A percentile compares a stretch with the other conserved stretches of the same genome.
Evolutionary conservation across 2,797 vertebrate species (phyloP).

Genomic region (Alca torda): DNA sequence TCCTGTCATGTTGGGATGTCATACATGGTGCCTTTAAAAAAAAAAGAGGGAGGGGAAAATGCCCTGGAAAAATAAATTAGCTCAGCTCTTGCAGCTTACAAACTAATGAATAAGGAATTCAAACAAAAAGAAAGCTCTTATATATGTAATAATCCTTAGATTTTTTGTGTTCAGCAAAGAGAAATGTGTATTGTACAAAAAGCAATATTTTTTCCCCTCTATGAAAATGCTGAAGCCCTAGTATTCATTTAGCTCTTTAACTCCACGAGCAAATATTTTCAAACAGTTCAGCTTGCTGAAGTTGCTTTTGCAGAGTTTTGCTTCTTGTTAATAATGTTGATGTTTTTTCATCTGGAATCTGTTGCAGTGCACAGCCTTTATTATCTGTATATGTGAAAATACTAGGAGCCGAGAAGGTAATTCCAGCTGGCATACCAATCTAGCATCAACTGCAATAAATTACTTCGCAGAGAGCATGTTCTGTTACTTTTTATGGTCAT

Average conservation of each 20-base stretch:
- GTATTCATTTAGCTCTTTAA: constrained; percentile 11
- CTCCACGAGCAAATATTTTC: constrained; percentile 17
- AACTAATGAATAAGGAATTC: constrained; percentile 61
- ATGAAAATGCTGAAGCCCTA: neutral
- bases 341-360: neutral
- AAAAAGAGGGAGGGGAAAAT: constrained; percentile 57
- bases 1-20: constrained; percentile 73
- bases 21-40: constrained; percentile 66
- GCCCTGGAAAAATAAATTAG: constrained; percentile 65
- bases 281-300: neutral
- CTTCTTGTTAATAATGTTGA: neutral
- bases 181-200: neutral
- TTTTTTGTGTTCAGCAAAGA: constrained; percentile 36
- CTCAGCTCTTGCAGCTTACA: constrained; percentile 68
- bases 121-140: constrained; percentile 36
- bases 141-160: constrained; percentile 25
- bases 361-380: neutral
- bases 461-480: constrained; percentile 80
- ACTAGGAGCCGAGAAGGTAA: constrained; percentile 74
- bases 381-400: constrained; percentile 63
- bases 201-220: neutral
- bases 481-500: constrained; percentile 99
- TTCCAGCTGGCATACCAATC: constrained; percentile 79
- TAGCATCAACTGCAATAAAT: constrained; percentile 77
- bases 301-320: constrained; percentile 7